Percentiles rank a stretch among this genome's conserved stretches.
These are phyloP conservation scores for Onychomys arenicola DNA, from an alignment of 2,797 vertebrate genomes.

Conservation along the genomic window DNA sequence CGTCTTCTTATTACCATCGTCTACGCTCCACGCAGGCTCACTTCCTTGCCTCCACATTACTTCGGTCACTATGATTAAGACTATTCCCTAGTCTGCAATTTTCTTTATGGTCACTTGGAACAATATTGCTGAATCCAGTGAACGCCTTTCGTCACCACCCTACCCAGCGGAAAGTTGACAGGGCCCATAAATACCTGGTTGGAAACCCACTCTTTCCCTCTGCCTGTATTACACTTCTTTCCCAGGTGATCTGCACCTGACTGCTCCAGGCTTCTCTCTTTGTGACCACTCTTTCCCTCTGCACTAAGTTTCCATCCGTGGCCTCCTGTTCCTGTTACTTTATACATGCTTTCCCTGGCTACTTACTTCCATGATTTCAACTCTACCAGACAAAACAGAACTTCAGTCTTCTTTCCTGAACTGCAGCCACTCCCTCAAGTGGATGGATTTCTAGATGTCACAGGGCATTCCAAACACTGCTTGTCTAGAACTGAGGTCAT, in stretches of 20 bases:
- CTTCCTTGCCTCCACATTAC: neutral
- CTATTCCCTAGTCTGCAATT: neutral
- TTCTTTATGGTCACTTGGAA: neutral
- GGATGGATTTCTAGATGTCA: neutral
- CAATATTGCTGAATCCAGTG: neutral
- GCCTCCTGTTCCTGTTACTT: neutral
- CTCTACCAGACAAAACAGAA: neutral
- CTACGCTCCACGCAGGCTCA: neutral
- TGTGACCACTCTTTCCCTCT: neutral
- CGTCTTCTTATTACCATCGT: neutral
- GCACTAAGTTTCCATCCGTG: neutral
- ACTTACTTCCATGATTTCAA: neutral
- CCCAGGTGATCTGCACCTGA: neutral
- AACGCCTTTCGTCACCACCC: neutral
- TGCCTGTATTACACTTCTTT: neutral
- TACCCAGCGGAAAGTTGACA: neutral
- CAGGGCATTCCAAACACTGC: neutral
- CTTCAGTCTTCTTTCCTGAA: slow-evolving; percentile 14
- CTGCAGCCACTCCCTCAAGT: neutral
- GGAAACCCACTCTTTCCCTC: neutral
- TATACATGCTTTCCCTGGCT: neutral
- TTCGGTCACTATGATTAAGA: neutral
- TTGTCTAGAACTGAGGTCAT: slow-evolving; percentile 1
- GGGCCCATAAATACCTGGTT: neutral
- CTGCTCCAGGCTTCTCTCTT: neutral